A percentile compares a stretch with the other conserved stretches of the same genome.
Evolutionary conservation across 2,797 vertebrate species (phyloP).

Genomic region (Callimico goeldii): DNA sequence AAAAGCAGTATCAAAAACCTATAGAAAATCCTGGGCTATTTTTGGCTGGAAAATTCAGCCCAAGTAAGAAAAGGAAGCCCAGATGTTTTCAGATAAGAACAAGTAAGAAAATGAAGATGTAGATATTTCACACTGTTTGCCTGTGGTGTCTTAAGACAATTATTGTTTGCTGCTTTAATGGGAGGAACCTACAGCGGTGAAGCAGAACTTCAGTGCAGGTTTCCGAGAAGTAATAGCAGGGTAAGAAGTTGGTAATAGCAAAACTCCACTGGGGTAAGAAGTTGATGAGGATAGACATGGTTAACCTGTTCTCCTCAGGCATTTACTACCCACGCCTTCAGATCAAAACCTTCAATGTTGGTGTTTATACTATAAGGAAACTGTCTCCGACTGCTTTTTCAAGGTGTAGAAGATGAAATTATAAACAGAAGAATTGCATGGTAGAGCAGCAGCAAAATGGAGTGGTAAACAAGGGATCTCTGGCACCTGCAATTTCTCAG

Average conservation of each 20-base stretch:
- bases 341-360: not conserved
- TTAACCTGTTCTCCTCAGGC: not conserved
- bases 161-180: accelerated
- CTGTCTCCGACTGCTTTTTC: not conserved
- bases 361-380: not conserved
- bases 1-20: not conserved
- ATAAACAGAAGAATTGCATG: not conserved
- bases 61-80: not conserved
- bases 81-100: not conserved
- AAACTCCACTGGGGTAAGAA: not conserved
- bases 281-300: not conserved
- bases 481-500: not conserved
- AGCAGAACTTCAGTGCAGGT: not conserved
- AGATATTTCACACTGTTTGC: not conserved
- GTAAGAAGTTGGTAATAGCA: too few relatives aligned
- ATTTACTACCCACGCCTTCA: not conserved
- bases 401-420: not conserved
- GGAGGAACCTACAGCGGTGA: not conserved
- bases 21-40: not conserved
- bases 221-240: not conserved
- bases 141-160: not conserved
- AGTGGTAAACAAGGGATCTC: not conserved
- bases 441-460: not conserved
- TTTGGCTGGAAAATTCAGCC: not conserved
- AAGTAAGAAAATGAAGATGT: not conserved